A percentile compares a stretch with the other conserved stretches of the same genome.
phyloP scores from a whole-genome alignment of 2,797 vertebrate species.

The Esox masquinongy region DNA sequence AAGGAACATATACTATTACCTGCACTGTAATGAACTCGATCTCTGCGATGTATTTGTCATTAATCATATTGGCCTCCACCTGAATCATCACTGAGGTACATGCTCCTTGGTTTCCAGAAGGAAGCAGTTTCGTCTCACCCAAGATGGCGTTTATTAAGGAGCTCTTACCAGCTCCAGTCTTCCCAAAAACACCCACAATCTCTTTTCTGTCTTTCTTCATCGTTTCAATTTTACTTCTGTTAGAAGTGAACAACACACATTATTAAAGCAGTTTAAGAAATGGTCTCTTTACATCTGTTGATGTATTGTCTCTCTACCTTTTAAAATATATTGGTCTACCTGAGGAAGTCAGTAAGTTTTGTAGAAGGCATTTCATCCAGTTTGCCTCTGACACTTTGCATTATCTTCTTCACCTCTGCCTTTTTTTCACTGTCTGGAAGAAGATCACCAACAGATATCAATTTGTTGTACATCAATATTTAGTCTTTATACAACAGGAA shows the following conservation, averaged over 20 bases:
- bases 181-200: constrained; percentile 70
- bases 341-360: not conserved
- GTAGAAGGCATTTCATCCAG: not conserved
- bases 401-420: not conserved
- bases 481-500: not conserved
- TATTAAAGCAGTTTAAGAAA: not conserved
- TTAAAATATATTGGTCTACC: not conserved
- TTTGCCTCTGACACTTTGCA: not conserved
- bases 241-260: not conserved
- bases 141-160: no score
- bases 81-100: no score
- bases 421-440: not conserved
- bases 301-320: not conserved
- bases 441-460: not conserved
- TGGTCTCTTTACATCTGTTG: not conserved
- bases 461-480: not conserved
- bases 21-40: no score
- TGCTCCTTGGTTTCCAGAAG: no score
- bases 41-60: no score
- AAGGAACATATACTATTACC: no score
- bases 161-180: constrained; percentile 70
- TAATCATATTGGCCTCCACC: no score
- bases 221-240: constrained; percentile 32
- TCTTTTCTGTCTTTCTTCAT: constrained; percentile 48
- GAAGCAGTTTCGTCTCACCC: no score